A percentile compares a stretch with the other conserved stretches of the same genome.
Evolutionary conservation across 2,888 invertebrate species (phyloP).

Genomic region (Lissocephala sabroskyi): DNA sequence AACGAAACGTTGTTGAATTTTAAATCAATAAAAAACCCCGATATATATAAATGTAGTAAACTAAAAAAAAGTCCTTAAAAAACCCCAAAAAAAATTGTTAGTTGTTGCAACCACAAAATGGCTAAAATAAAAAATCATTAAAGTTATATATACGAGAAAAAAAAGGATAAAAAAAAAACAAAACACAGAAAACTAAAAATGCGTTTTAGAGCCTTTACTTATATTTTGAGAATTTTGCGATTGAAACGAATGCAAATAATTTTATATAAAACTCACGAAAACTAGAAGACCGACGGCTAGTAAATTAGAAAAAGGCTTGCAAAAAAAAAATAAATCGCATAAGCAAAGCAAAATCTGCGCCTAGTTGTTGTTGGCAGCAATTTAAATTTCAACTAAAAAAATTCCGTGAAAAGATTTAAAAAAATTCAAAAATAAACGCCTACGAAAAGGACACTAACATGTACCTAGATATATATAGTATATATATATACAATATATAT

Average conservation of each 20-base stretch:
- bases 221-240: slow-evolving; percentile 65
- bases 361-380: slow-evolving; percentile 50
- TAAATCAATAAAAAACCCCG: slow-evolving; percentile 42
- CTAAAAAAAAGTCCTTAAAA: slow-evolving; percentile 28
- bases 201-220: slow-evolving; percentile 70
- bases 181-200: slow-evolving; percentile 31
- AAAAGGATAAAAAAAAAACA: slow-evolving; percentile 26
- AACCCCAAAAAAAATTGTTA: slow-evolving; percentile 48
- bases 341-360: slow-evolving; percentile 28
- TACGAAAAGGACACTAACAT: slow-evolving; percentile 62
- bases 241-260: slow-evolving; percentile 49
- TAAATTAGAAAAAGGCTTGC: slow-evolving; percentile 17
- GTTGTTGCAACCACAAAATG: slow-evolving; percentile 57
- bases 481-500: too few species aligned
- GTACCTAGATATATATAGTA: slow-evolving; percentile 61
- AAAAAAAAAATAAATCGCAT: slow-evolving; percentile 42
- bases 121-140: too few species aligned
- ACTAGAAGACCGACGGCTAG: slow-evolving; percentile 16
- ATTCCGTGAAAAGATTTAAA: slow-evolving; percentile 1
- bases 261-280: slow-evolving; percentile 34
- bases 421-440: slow-evolving; percentile 36
- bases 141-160: too few species aligned
- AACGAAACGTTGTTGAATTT: slow-evolving; percentile 58
- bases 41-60: slow-evolving; percentile 35
- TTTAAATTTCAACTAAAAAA: slow-evolving; percentile 24